These are phyloP conservation scores for Tautogolabrus adspersus DNA, from an alignment of 2,113 vertebrate species.

Conservation along the genomic window DNA sequence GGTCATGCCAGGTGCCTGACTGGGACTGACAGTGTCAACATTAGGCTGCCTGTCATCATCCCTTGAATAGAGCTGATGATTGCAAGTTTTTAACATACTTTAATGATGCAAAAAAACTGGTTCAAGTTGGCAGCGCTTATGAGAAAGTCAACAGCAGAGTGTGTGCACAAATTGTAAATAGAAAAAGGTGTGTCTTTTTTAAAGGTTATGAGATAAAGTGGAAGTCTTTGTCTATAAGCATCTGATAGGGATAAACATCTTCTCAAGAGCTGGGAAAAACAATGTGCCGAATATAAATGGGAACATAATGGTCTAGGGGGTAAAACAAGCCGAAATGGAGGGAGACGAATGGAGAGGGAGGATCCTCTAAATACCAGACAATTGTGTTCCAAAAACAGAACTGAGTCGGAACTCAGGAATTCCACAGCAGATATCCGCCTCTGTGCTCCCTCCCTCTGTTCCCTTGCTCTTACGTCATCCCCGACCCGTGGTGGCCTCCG, in stretches of 20 bases:
- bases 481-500: conserved; percentile 63
- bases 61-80: conserved; percentile 26
- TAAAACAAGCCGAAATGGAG: conserved; percentile 22
- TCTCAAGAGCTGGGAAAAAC: conserved; percentile 38
- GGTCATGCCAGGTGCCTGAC: conserved; percentile 64
- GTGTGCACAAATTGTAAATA: neutral
- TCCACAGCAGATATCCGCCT: conserved; percentile 82
- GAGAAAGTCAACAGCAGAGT: conserved; percentile 32
- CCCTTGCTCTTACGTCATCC: conserved; percentile 66
- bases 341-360: conserved; percentile 50
- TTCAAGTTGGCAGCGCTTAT: conserved; percentile 25
- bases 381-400: conserved; percentile 82
- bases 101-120: neutral
- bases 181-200: conserved; percentile 23
- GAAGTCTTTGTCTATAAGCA: conserved; percentile 3
- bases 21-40: conserved; percentile 41
- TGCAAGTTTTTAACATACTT: conserved; percentile 1
- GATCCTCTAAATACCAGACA: conserved; percentile 68
- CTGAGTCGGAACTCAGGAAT: conserved; percentile 71
- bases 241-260: conserved; percentile 39
- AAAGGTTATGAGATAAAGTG: neutral
- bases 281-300: conserved; percentile 53
- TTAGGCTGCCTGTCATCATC: conserved; percentile 30
- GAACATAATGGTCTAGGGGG: conserved; percentile 53
- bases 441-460: conserved; percentile 38